These are phyloP conservation scores for Notocelia uddmanniana DNA, from an alignment of 2,888 invertebrate species.

Conservation along the genomic window DNA sequence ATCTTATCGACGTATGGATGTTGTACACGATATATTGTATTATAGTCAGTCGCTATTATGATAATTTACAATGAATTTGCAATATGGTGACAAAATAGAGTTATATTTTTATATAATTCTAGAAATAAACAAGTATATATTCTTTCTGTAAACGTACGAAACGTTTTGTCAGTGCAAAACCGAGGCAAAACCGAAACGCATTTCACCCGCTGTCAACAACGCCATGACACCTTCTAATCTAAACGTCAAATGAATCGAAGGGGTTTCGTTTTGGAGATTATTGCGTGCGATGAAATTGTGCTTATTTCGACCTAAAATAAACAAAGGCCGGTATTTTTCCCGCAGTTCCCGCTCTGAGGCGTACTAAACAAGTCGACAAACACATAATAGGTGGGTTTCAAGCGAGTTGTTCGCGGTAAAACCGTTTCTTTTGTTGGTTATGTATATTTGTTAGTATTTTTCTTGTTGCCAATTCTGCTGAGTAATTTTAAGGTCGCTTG, in stretches of 20 bases:
- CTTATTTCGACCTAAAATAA: conserved; percentile 18
- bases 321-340: background rate
- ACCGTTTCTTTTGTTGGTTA: conserved; percentile 35
- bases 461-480: conserved; percentile 43
- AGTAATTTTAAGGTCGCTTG: conserved; percentile 40
- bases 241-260: conserved; percentile 14
- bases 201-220: conserved; percentile 13
- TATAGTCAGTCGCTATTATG: too few species aligned
- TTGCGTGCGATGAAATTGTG: conserved; percentile 34
- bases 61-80: too few species aligned
- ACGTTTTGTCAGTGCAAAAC: conserved; percentile 17
- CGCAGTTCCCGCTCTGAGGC: background rate
- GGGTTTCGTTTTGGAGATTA: conserved; percentile 52
- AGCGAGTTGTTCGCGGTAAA: background rate
- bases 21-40: background rate
- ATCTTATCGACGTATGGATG: background rate
- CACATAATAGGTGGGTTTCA: conserved; percentile 2
- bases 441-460: conserved; percentile 31
- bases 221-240: conserved; percentile 28
- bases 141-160: background rate
- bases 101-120: too few species aligned
- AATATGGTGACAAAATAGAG: too few species aligned
- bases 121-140: background rate
- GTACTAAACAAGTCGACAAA: background rate
- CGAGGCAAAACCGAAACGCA: conserved; percentile 28